phyloP scores from a whole-genome alignment of 2,888 invertebrate species.

The Stenodema calcarata region DNA sequence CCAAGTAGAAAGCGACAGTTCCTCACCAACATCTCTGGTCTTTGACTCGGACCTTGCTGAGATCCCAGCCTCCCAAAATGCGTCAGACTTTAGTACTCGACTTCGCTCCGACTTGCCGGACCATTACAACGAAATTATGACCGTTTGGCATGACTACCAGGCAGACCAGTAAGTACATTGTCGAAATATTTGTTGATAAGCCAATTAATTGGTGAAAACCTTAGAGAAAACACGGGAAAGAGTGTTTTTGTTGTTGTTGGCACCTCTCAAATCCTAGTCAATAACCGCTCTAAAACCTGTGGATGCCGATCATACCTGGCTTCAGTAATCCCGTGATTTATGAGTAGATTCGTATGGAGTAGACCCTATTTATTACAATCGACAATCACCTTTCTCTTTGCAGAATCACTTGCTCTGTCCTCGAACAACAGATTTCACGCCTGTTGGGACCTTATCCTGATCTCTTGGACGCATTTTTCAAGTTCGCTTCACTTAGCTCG shows the following conservation, averaged over 20 bases:
- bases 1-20: neutral
- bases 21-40: neutral
- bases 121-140: neutral
- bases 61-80: neutral
- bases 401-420: neutral
- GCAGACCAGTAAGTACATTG: neutral
- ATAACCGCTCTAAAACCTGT: too few relatives aligned
- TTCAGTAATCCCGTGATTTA: too few relatives aligned
- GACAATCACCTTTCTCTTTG: too few relatives aligned
- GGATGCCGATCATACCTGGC: too few relatives aligned
- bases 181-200: too few relatives aligned
- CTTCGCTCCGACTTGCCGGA: neutral
- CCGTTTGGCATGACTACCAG: neutral
- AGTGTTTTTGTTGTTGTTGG: too few relatives aligned
- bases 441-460: neutral
- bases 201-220: too few relatives aligned
- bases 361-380: too few relatives aligned
- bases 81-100: neutral
- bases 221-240: too few relatives aligned
- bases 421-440: neutral
- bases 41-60: neutral
- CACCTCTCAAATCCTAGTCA: too few relatives aligned
- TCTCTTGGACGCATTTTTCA: neutral
- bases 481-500: neutral
- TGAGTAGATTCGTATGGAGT: too few relatives aligned